A percentile compares a stretch with the other conserved stretches of the same genome.
Conservation (phyloP, 1,140 invertebrate species). For the Penaeus indicus region DNA sequence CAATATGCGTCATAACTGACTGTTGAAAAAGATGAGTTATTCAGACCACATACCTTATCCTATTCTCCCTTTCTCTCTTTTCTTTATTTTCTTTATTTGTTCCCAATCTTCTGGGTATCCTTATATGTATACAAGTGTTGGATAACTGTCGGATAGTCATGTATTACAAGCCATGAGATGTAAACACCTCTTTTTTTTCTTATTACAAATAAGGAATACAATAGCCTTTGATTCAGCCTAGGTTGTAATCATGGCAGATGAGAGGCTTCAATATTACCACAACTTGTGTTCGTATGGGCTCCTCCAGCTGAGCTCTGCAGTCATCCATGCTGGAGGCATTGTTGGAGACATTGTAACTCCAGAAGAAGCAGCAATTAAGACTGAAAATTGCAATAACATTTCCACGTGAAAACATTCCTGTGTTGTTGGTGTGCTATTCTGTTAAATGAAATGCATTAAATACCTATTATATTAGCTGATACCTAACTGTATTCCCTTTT, state of each 20-base stretch:
- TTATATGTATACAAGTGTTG: conserved; percentile 1
- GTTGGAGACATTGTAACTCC: not conserved
- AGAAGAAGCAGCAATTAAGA: not conserved
- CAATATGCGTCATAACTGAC: too few species aligned
- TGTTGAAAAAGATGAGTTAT: too few species aligned
- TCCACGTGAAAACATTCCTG: conserved; percentile 44
- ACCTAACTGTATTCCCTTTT: not conserved
- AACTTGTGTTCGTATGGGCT: conserved; percentile 33
- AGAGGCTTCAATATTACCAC: conserved; percentile 17
- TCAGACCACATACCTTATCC: too few species aligned
- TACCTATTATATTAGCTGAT: conserved; percentile 10
- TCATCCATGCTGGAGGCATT: not conserved
- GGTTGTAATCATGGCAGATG: conserved; percentile 25
- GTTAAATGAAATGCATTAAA: not conserved
- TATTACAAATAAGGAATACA: not conserved
- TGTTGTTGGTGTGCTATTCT: conserved; percentile 11
- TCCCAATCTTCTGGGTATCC: not conserved
- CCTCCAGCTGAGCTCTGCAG: not conserved
- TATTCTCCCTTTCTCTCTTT: too few species aligned
- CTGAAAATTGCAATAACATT: conserved; percentile 31
- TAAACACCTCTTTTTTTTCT: not conserved
- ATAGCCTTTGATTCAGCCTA: not conserved
- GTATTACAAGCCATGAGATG: conserved; percentile 6
- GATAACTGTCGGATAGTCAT: not conserved
- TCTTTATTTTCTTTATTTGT: not conserved